Evolutionary conservation across 2,888 invertebrate genomes (phyloP), one percentile per base, ranked within the genome.

Genomic region (Melieria crassipennis): DNA sequence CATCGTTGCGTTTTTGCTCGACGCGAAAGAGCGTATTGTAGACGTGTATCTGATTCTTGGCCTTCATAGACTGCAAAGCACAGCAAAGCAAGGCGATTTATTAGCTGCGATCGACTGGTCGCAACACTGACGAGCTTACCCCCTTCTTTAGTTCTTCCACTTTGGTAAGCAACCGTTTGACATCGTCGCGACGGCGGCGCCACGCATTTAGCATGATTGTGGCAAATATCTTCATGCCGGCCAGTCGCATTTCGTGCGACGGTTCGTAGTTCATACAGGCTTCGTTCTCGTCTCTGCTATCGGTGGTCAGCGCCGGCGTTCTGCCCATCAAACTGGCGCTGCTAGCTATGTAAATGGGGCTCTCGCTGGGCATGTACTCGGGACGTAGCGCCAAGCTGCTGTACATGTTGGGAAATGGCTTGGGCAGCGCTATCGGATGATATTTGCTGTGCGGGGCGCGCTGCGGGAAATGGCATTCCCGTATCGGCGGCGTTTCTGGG

Each of bases 201-300:
- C 86, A 86, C 4, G 84, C 80, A 65, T 82, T 78, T 43, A 86
- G 61, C 80, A 85, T 81, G 5, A 85, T 76, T 5, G 80, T 79
- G 0, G 82, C 76, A 42, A 85, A 82, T 11, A 84, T 75, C 60
- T 72, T 82, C 78, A 82, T 77, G 10, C 81, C 81, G 42, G 82
- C 79, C 10, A 75, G 13, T n/a, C 62, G 61, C 13, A 69, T 42
- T 7, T 65, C 70, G 9, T 47, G n/a, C 5, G 11, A 7, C 5
- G 11, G 47, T 7, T 7, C 48, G 48, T 16, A n/a, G 13, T 47
- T 13, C 10, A n/a, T 7, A 5, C 13, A 30, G 9, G 7, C 7
- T 11, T 5, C 13, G 52, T 7, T 52, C n/a, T 13, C 13, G 52
- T n/a, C 45, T 47, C 62, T 46, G 55, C 58, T 58, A 5, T 65